Evolutionary conservation across 2,797 vertebrate genomes (phyloP).

Genomic region (Trachurus trachurus): DNA sequence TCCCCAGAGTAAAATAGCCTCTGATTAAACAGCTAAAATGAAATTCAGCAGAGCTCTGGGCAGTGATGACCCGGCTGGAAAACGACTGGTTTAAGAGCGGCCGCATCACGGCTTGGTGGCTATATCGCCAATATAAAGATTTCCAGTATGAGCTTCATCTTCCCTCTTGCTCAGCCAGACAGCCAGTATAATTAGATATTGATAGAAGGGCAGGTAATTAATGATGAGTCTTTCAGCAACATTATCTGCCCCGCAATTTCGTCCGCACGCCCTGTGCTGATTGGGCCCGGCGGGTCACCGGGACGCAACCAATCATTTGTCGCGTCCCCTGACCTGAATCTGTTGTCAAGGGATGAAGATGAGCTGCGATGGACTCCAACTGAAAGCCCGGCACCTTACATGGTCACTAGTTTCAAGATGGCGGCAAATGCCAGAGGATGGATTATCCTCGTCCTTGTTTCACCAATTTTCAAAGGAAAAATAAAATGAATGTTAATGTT

Average conservation of each 20-base stretch:
- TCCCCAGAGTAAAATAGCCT: slow-evolving; percentile 59
- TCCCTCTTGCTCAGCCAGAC: slow-evolving; percentile 69
- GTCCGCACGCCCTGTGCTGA: slow-evolving; percentile 60
- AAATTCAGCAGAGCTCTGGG: slow-evolving; percentile 55
- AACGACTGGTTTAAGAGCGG: slow-evolving; percentile 48
- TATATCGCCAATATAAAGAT: slow-evolving; percentile 68
- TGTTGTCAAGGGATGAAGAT: slow-evolving; percentile 66
- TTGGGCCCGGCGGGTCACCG: slow-evolving; percentile 68
- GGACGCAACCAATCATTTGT: slow-evolving; percentile 71
- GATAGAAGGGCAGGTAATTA: slow-evolving; percentile 85
- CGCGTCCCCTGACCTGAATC: slow-evolving; percentile 78
- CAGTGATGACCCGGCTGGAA: slow-evolving; percentile 47
- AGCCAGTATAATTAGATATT: slow-evolving; percentile 86
- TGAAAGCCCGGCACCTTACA: slow-evolving; percentile 7
- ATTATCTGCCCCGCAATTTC: slow-evolving; percentile 75
- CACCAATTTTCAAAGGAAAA: too few species aligned
- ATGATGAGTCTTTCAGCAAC: slow-evolving; percentile 79
- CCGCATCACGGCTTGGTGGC: slow-evolving; percentile 46
- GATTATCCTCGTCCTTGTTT: slow-evolving; percentile 15
- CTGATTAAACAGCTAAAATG: slow-evolving; percentile 75
- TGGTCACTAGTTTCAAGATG: slow-evolving; percentile 46
- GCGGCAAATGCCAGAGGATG: slow-evolving; percentile 8
- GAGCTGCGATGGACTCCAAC: slow-evolving; percentile 54
- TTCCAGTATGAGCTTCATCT: slow-evolving; percentile 72
- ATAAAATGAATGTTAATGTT: too few species aligned